These are phyloP conservation scores for Hypothenemus hampei DNA, from an alignment of 1,140 invertebrate genomes.

Conservation along the genomic window DNA sequence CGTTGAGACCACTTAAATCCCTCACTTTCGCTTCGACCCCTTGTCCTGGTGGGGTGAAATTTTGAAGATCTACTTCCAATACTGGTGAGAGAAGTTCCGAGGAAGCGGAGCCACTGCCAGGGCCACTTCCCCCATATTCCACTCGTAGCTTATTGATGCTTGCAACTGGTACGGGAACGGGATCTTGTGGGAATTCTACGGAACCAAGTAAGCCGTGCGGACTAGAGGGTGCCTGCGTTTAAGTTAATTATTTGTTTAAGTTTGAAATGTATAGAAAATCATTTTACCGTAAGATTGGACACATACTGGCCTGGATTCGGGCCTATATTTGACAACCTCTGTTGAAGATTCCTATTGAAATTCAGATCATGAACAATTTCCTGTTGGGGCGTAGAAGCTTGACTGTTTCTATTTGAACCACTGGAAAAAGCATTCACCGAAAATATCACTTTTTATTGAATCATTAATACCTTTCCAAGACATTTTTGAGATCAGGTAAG, in stretches of 20 bases:
- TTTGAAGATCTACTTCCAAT: constrained; percentile 30
- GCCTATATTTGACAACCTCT: constrained; percentile 53
- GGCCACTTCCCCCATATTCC: constrained; percentile 30
- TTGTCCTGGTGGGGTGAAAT: not conserved
- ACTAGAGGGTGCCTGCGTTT: constrained; percentile 39
- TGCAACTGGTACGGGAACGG: constrained; percentile 1
- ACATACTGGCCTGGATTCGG: constrained; percentile 16
- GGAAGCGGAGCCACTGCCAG: constrained; percentile 36
- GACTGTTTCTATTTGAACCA: constrained; percentile 43
- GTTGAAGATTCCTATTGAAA: constrained; percentile 53
- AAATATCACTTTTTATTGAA: not conserved
- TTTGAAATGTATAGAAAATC: not conserved
- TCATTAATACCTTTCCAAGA: constrained; percentile 24
- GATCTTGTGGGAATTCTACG: constrained; percentile 37
- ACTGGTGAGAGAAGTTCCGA: constrained; percentile 40
- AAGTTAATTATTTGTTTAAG: not conserved
- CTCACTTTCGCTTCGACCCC: constrained; percentile 21
- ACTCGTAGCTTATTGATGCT: constrained; percentile 34
- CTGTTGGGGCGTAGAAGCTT: constrained; percentile 54
- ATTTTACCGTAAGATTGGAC: constrained; percentile 29
- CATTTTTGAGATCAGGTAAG: constrained; percentile 32
- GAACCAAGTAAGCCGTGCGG: constrained; percentile 35
- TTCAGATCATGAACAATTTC: constrained; percentile 51
- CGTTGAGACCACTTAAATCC: constrained; percentile 34
- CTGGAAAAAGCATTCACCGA: constrained; percentile 31